These are phyloP conservation scores for Xestoiulus laeticollis DNA, from an alignment of 2,888 invertebrate genomes.

Conservation along the genomic window DNA sequence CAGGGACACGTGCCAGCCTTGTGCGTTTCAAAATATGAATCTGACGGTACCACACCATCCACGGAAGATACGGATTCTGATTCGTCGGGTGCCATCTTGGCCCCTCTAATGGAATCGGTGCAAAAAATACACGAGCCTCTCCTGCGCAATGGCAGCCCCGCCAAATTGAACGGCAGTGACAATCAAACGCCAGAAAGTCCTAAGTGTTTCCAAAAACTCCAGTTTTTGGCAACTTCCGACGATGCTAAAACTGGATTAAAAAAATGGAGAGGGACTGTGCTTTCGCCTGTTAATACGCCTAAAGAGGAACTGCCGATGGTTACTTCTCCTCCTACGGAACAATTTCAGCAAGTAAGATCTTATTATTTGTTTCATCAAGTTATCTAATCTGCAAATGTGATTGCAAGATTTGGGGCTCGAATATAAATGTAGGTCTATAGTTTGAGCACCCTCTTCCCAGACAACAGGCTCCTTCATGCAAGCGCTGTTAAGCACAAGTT, in stretches of 20 bases:
- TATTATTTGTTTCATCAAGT: neutral
- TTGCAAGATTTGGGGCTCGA: too few relatives aligned
- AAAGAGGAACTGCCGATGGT: neutral
- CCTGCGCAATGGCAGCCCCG: neutral
- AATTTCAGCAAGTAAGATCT: neutral
- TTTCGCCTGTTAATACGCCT: slow-evolving; percentile 23
- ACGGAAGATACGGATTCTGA: slow-evolving; percentile 20
- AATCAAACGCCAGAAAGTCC: neutral
- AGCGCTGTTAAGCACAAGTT: too few relatives aligned
- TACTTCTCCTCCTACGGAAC: neutral
- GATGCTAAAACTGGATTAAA: slow-evolving; percentile 20
- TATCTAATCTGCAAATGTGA: too few relatives aligned
- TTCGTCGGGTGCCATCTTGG: neutral
- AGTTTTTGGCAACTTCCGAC: slow-evolving; percentile 40
- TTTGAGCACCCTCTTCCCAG: too few relatives aligned
- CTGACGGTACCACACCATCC: slow-evolving; percentile 24
- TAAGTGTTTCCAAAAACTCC: slow-evolving; percentile 25
- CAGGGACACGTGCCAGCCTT: neutral
- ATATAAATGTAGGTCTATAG: too few relatives aligned
- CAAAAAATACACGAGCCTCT: neutral
- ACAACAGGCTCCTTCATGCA: too few relatives aligned
- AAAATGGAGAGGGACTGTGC: slow-evolving; percentile 54
- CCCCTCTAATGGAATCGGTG: neutral
- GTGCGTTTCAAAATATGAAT: neutral
- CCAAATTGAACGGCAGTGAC: neutral